phyloP scores from a whole-genome alignment of 1,140 invertebrate genomes.

The Tribolium madens region DNA sequence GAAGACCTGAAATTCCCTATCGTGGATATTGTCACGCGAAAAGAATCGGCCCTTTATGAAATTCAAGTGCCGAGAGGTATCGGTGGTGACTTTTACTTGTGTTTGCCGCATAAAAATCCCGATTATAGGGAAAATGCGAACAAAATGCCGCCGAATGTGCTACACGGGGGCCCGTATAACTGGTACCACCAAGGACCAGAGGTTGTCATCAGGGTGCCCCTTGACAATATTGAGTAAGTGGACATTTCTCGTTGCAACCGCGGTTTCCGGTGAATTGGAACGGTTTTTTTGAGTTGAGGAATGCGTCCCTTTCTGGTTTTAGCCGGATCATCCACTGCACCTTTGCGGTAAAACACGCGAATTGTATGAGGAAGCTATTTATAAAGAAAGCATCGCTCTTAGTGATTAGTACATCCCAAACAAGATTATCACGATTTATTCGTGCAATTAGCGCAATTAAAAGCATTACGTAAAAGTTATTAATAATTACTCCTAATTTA shows the following conservation, averaged over 20 bases:
- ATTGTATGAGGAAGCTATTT: background rate
- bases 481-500: background rate
- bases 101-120: slow-evolving; percentile 52
- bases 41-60: slow-evolving; percentile 53
- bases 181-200: slow-evolving; percentile 61
- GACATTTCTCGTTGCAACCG: background rate
- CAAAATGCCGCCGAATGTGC: slow-evolving; percentile 41
- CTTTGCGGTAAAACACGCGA: background rate
- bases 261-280: background rate
- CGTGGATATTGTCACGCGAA: slow-evolving; percentile 52
- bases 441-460: background rate
- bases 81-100: slow-evolving; percentile 58
- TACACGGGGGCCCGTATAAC: slow-evolving; percentile 39
- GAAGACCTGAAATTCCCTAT: slow-evolving; percentile 56
- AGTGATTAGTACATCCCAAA: too few relatives aligned
- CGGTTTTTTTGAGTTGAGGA: background rate
- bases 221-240: slow-evolving; percentile 10
- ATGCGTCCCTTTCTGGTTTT: slow-evolving; percentile 17
- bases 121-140: background rate
- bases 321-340: slow-evolving; percentile 13
- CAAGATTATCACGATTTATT: background rate
- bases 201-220: slow-evolving; percentile 43
- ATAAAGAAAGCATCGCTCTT: background rate
- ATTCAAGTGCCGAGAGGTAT: slow-evolving; percentile 55
- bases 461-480: background rate